phyloP scores from a whole-genome alignment of 2,888 invertebrate species.

The Trissonchulus sp. region DNA sequence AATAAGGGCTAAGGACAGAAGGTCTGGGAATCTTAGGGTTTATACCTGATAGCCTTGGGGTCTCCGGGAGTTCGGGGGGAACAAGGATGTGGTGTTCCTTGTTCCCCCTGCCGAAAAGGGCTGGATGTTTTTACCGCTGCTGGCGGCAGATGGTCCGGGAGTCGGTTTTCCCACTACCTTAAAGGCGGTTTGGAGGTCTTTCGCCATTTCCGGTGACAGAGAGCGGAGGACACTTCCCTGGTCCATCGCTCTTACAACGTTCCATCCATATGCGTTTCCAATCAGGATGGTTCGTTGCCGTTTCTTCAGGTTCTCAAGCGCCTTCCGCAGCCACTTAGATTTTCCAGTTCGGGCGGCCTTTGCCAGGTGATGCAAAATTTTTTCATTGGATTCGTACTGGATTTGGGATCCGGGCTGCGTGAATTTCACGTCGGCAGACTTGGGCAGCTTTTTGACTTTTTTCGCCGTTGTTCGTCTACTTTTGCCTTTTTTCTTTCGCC shows the following conservation, averaged over 20 bases:
- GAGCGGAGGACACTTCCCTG: background rate
- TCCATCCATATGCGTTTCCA: background rate
- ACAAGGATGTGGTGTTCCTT: background rate
- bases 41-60: too few relatives aligned
- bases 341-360: background rate
- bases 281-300: background rate
- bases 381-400: background rate
- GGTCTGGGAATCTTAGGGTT: too few relatives aligned
- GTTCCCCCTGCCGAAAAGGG: background rate
- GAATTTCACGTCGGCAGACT: background rate
- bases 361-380: background rate
- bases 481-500: background rate
- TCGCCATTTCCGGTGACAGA: background rate
- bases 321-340: background rate
- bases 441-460: background rate
- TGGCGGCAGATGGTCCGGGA: background rate
- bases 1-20: too few relatives aligned
- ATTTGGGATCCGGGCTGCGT: background rate
- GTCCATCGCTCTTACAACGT: background rate
- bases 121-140: background rate
- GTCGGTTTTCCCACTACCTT: too few relatives aligned
- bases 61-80: background rate
- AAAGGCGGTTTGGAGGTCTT: background rate
- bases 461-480: background rate
- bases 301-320: background rate